Evolutionary conservation across 2,797 vertebrate genomes (phyloP), one percentile per base, ranked within the genome.

Genomic region (Phrynocephalus guinanensis): DNA sequence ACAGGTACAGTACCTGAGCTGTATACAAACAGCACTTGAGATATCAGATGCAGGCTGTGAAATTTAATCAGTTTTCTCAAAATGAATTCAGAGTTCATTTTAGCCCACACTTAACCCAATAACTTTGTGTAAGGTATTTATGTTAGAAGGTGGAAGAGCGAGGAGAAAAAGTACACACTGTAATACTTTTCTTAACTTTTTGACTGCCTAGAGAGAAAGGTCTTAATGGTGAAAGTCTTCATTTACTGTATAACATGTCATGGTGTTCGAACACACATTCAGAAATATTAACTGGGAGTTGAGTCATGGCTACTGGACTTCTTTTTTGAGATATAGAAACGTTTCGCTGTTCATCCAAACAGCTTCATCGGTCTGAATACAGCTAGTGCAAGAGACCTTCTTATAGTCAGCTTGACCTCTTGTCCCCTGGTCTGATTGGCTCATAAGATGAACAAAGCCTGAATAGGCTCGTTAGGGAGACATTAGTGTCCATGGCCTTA

Each of bases 81-180:
- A 70, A 16, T 68, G 68, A 60, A 38, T 28, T 33, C 18, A 79
- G 76, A n/a, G 67, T 80, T 71, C n/a, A 79, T 86, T 71, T 83
- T 70, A 70, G 28, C 8, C 44, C 18, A 20, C 38, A 0, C 24
- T 52, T 56, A 56, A 56, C 52, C 71, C 56, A 56, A 73, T 28
- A 63, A 38, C 60, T 75, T 75, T 3, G 56, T 60, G 38, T 44
- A 60, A 20, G 38, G 18, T 44, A 13, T 44, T 81, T 56, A 44
- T 11, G 66, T 44, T 60, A 60, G 52, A 79, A 3, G 18, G 44
- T 10, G 16, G 26, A 44, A 18, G 30, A 38, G 24, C 22, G 33
- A 28, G 11, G 52, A 63, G 30, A 15, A 16, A 9, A 38, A 75
- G 7, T 15, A 33, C 22, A 84, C 7, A 84, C 15, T 66, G 8